Base-by-base conservation (phyloP, 2,797 vertebrate species). In the Micropoecilia bifurca region DNA sequence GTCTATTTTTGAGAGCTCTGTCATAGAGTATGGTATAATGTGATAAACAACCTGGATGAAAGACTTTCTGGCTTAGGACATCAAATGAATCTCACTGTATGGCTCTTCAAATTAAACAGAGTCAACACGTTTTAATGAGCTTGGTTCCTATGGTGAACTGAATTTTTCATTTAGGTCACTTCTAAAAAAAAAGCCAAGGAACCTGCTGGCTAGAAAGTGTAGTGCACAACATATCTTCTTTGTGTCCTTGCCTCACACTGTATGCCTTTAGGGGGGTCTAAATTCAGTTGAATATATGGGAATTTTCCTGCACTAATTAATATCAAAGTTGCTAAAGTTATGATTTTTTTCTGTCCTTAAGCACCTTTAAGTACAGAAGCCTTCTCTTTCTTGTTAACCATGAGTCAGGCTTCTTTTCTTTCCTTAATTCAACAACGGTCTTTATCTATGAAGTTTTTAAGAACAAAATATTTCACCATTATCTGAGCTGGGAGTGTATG, bases 81-180 rank as follows among this genome's bases (percentile, higher is more conserved):
- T 80, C 73, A 75, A 81, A 83, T 79, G 20, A 86, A 89, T 22
- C 33, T 88, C 43, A 81, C 69, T 85, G 63, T 36, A 81, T 87
- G 72, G 72, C 63, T 84, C 45, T n/a, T 74, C 72, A 81, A 82
- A 91, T 90, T 84, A 87, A 92, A 87, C 80, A 84, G 78, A 83
- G 87, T 89, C 82, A 88, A 89, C 89, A 86, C 85, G 69, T 85
- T 91, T 89, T 92, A 92, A 92, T 91, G 87, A 93, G 90, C 76
- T 57, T 3, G 46, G 80, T 73, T 91, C 81, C 71, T 85, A 55
- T 86, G 66, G 73, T 80, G 72, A 80, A 71, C 77, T 83, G 69
- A 80, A 88, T 90, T 88, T 90, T 91, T 91, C 57, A 92, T 91
- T 89, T 87, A 55, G 87, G 85, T 88, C 88, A 86, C 82, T 76